These are phyloP conservation scores for Bolinopsis microptera DNA, from an alignment of 37 sponge, comb jelly and placozoan genomes.

Conservation along the genomic window DNA sequence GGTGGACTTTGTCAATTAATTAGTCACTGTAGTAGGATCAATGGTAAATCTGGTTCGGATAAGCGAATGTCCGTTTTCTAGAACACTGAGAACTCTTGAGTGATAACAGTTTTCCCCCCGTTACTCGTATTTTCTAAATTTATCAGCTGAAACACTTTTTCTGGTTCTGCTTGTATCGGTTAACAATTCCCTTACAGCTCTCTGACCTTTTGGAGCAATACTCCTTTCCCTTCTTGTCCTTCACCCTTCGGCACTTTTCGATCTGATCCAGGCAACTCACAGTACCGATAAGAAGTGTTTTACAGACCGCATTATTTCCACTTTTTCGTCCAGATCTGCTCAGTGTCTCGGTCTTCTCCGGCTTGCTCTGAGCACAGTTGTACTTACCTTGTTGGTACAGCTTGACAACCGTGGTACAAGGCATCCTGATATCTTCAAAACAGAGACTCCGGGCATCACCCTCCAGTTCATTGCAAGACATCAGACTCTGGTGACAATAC, in stretches of 20 bases:
- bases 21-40: no score
- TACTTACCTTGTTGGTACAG: not conserved
- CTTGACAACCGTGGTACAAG: not conserved
- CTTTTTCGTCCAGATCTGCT: not conserved
- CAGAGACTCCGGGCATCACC: not conserved
- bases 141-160: not conserved
- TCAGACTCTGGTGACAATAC: not conserved
- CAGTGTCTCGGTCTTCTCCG: not conserved
- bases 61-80: no score
- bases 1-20: no score
- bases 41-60: no score
- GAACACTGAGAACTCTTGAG: no score
- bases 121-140: no score
- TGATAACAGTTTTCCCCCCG: no score
- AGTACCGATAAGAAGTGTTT: not conserved
- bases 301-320: not conserved
- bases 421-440: not conserved
- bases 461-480: not conserved
- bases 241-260: not conserved
- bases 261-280: not conserved
- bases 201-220: not conserved
- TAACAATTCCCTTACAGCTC: not conserved
- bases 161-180: not conserved
- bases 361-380: not conserved
- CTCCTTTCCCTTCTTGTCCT: not conserved